Percentiles rank a stretch among this genome's conserved stretches.
These are phyloP conservation scores for Crocuta crocuta DNA, from an alignment of 2,113 vertebrate species.

Conservation along the genomic window DNA sequence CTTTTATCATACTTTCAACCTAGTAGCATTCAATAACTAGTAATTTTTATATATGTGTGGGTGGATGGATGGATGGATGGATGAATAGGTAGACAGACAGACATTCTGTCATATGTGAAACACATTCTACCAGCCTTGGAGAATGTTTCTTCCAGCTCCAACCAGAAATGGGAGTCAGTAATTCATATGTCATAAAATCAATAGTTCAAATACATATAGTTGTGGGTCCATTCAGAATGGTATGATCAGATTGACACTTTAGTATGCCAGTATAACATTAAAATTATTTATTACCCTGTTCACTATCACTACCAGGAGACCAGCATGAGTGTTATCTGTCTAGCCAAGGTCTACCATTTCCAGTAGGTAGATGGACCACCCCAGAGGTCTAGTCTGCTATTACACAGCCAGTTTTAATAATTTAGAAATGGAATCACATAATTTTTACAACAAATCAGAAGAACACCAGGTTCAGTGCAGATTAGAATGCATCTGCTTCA, in stretches of 20 bases:
- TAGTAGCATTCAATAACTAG: neutral
- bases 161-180: neutral
- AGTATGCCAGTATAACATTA: neutral
- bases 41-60: neutral
- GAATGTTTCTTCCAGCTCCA: constrained; percentile 1
- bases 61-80: neutral
- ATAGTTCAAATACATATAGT: neutral
- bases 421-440: neutral
- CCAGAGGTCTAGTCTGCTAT: neutral
- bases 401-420: neutral
- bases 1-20: neutral
- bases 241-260: neutral
- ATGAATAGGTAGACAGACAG: neutral
- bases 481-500: neutral
- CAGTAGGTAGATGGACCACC: neutral
- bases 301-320: neutral
- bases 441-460: neutral
- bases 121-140: neutral
- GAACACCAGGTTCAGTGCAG: neutral
- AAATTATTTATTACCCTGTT: neutral
- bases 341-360: neutral
- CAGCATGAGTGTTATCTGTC: neutral
- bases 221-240: neutral
- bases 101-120: neutral
- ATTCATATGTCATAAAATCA: constrained; percentile 13